Conservation (phyloP, 2,113 vertebrate genomes). For the Peucedramus taeniatus region DNA sequence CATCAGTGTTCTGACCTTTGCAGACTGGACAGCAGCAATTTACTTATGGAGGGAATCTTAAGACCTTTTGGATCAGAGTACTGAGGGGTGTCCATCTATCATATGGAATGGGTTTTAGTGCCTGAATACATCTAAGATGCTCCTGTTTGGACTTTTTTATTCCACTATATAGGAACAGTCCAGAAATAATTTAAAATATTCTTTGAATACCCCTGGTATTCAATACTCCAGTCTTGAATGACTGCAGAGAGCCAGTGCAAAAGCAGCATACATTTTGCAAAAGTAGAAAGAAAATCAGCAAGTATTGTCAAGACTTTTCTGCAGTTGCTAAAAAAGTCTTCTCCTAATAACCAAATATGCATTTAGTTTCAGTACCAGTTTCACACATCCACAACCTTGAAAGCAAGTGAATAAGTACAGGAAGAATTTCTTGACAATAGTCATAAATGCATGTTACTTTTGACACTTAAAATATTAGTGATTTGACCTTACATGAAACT, state of each 20-base stretch:
- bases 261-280: background rate
- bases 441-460: background rate
- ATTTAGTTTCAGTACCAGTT: background rate
- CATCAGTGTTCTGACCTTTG: background rate
- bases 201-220: background rate
- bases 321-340: background rate
- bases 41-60: background rate
- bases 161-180: background rate
- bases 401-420: background rate
- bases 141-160: background rate
- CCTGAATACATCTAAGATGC: background rate
- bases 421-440: background rate
- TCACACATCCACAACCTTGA: background rate
- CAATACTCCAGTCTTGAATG: background rate
- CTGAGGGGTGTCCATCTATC: background rate
- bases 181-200: background rate
- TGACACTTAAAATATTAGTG: background rate
- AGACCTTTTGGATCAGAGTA: background rate
- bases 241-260: background rate
- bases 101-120: background rate
- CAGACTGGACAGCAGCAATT: background rate
- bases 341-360: background rate
- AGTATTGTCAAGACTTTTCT: background rate
- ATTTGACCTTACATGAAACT: background rate
- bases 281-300: background rate